phyloP scores from a whole-genome alignment of 2,797 vertebrate species.

The Meda fulgida region DNA sequence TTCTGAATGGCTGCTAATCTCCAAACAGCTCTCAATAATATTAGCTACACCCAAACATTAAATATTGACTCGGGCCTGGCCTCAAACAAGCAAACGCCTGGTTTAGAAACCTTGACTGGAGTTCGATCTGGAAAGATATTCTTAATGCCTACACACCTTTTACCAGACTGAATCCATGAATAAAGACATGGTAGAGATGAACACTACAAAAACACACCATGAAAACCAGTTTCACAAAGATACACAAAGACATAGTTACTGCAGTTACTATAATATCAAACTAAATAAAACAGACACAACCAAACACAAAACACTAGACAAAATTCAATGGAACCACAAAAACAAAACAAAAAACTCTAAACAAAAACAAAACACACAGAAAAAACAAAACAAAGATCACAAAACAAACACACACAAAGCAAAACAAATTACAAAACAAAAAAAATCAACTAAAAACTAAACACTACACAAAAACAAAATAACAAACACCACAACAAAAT shows the following conservation, averaged over 20 bases:
- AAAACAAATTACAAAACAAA: neutral
- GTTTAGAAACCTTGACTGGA: neutral
- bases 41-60: constrained; percentile 6
- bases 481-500: neutral
- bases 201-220: neutral
- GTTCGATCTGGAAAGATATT: neutral
- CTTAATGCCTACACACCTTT: neutral
- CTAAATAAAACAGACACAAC: neutral
- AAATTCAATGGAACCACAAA: neutral
- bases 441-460: neutral
- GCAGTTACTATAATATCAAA: neutral
- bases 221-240: neutral
- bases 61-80: constrained; percentile 22
- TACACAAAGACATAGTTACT: neutral
- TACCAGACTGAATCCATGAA: neutral
- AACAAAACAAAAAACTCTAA: neutral
- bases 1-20: constrained; percentile 7
- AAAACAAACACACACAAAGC: neutral
- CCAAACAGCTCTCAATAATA: neutral
- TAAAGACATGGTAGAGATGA: neutral
- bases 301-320: neutral
- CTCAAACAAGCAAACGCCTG: constrained; percentile 19
- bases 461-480: neutral
- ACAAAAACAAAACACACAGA: neutral
- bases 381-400: neutral